phyloP scores from a whole-genome alignment of 2,113 vertebrate species.

The Tychaedon coryphoeus region DNA sequence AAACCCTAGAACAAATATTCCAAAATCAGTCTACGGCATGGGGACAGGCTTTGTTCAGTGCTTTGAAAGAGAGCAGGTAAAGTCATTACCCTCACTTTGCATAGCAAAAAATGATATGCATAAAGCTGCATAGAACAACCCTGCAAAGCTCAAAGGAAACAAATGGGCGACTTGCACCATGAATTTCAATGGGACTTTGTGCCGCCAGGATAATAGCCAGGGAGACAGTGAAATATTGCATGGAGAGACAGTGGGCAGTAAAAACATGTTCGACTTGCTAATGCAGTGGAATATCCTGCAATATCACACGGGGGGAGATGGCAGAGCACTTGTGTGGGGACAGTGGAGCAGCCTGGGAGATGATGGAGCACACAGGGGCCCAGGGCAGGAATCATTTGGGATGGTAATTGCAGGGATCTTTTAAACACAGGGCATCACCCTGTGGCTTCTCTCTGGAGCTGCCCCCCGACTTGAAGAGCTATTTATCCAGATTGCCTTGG shows the following conservation, averaged over 20 bases:
- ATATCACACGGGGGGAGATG: background rate
- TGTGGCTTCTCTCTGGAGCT: background rate
- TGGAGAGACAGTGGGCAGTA: slow-evolving; percentile 43
- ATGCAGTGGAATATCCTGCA: background rate
- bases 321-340: background rate
- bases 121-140: slow-evolving; percentile 49
- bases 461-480: background rate
- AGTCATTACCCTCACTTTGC: slow-evolving; percentile 67
- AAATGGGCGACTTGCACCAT: slow-evolving; percentile 54
- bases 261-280: slow-evolving; percentile 30
- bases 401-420: background rate
- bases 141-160: slow-evolving; percentile 65
- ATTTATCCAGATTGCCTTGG: background rate
- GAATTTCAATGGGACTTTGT: slow-evolving; percentile 63
- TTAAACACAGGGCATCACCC: background rate
- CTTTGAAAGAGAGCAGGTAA: slow-evolving; percentile 59
- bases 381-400: background rate
- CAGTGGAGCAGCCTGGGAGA: background rate
- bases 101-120: slow-evolving; percentile 59
- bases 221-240: slow-evolving; percentile 51
- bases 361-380: accelerated
- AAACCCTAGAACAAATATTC: slow-evolving; percentile 58
- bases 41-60: slow-evolving; percentile 56
- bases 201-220: slow-evolving; percentile 63
- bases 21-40: slow-evolving; percentile 29